Evolutionary conservation across 2,113 vertebrate species (phyloP).

Genomic region (Phaetusa simplex): DNA sequence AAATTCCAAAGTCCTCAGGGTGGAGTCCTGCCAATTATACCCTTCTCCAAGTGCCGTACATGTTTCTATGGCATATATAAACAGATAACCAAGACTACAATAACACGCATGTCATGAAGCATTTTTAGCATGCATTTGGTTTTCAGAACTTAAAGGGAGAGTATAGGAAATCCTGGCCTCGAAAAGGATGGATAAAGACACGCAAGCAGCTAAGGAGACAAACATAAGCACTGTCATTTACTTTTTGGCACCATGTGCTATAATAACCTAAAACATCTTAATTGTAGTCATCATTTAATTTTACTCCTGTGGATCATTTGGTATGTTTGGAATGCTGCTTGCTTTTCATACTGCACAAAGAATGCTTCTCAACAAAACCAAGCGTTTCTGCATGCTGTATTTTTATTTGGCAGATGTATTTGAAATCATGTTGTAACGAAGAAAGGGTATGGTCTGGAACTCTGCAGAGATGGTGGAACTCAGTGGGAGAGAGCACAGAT

Average conservation of each 20-base stretch:
- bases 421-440: constrained; percentile 11
- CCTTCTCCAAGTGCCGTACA: constrained; percentile 3
- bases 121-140: neutral
- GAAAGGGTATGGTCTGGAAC: neutral
- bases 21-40: constrained; percentile 38
- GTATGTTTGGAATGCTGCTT: constrained; percentile 58
- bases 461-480: neutral
- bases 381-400: neutral
- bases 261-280: constrained; percentile 63
- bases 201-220: neutral
- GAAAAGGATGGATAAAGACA: neutral
- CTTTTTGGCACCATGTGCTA: constrained; percentile 36
- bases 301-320: constrained; percentile 38
- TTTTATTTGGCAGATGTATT: constrained; percentile 49
- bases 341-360: constrained; percentile 27
- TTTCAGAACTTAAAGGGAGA: neutral
- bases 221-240: constrained; percentile 10
- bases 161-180: neutral
- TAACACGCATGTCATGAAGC: neutral
- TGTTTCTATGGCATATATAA: constrained; percentile 28
- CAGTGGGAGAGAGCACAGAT: neutral
- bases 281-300: constrained; percentile 56
- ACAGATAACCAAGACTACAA: constrained; percentile 31
- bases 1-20: constrained; percentile 55
- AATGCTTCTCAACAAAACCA: constrained; percentile 32